Evolutionary conservation across 2,888 invertebrate genomes (phyloP), one percentile per base, ranked within the genome.

Genomic region (Calliscelio sp.): DNA sequence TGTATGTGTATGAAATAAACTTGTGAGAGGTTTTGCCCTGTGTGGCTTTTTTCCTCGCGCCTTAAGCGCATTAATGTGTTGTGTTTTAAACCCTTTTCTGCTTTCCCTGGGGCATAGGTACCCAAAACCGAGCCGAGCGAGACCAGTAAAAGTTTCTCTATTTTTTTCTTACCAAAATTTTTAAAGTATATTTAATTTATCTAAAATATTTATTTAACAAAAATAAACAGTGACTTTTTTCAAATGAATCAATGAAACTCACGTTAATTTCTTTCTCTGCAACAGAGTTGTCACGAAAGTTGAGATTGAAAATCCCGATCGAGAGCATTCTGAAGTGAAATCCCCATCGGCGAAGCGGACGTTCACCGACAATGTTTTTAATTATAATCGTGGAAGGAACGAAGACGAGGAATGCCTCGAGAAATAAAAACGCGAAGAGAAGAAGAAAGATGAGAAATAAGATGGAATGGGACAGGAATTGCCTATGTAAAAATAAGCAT

Each of bases 291-390:
- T 82, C 66, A 73, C 53, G 46, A 65, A 82, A 82, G 71, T 82
- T 78, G 73, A 73, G 66, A 82, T 68, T 82, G 82, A 73, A 82
- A 82, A 82, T 66, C 57, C 59, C 59, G 66, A 82, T 77, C 66
- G 66, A n/a, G 70, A 73, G 46, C 24, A 49, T 51, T 73, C 46
- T 44, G 70, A 75, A 70, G 68, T 81, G 55, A 75, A 81, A 65
- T 71, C 51, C 65, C 71, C 82, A 10, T 44, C 59, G 35, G 53
- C 73, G 49, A 49, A 57, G 41, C 66, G 63, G 68, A 73, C 61
- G 68, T 61, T 74, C 63, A 38, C 44, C 25, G 68, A 53, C 53
- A 74, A 61, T 66, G 78, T 83, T 83, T 79, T 73, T 83, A 83
- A 83, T 83, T 83, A 79, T 78, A 79, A 79, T 78, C 57, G 46